Percentiles rank a stretch among this genome's conserved stretches.
phyloP scores from a whole-genome alignment of 92 coral and sea anemone genomes.

The Phymanthus crucifer region DNA sequence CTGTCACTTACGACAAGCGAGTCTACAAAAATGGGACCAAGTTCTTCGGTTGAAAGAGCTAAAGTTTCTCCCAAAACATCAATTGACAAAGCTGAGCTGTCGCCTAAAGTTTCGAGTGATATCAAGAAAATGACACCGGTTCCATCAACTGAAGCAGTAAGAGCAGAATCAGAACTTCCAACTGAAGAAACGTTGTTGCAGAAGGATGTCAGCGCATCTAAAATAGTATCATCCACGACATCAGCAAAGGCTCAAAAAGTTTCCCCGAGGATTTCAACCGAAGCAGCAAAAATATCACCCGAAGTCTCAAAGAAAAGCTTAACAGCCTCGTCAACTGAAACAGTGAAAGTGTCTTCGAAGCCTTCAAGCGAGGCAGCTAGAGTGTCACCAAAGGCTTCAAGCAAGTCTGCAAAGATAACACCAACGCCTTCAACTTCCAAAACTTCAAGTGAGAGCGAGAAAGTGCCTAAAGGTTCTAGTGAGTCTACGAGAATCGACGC shows the following conservation, averaged over 20 bases:
- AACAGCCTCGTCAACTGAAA: not conserved
- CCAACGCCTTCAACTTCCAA: not conserved
- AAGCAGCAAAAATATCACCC: conserved; percentile 2
- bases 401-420: not conserved
- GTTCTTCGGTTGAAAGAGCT: not conserved
- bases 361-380: conserved; percentile 4
- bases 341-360: conserved; percentile 8
- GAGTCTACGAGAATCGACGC: conserved; percentile 5
- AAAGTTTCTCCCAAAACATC: conserved; percentile 34
- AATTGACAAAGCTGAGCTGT: not conserved
- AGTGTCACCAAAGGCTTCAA: conserved; percentile 17
- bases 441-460: not conserved
- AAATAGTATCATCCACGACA: too few relatives aligned
- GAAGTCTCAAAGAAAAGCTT: not conserved
- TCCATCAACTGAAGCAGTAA: conserved; percentile 14
- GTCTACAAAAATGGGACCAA: conserved; percentile 12
- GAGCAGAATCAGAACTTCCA: not conserved
- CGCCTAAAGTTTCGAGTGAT: not conserved
- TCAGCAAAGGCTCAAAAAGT: too few relatives aligned
- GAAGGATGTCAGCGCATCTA: too few relatives aligned
- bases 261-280: too few relatives aligned
- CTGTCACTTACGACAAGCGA: conserved; percentile 20
- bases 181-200: not conserved
- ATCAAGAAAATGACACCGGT: conserved; percentile 9
- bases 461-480: not conserved